Evolutionary conservation across 1,140 invertebrate genomes (phyloP), one percentile per base, ranked within the genome.

Genomic region (Ceratoteleas bidentatus): DNA sequence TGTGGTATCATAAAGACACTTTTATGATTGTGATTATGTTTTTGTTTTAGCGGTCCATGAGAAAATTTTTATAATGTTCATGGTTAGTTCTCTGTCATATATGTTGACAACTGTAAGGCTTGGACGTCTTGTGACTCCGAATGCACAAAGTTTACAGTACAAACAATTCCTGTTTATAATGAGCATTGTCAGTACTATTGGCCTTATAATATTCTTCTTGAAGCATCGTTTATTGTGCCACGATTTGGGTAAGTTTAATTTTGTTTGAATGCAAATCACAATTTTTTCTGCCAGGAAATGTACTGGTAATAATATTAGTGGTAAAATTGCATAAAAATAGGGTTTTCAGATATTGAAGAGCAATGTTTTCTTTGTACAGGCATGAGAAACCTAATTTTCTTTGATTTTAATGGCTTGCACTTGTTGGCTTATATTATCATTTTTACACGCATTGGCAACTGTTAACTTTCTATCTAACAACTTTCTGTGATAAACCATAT

Each of bases 1-100:
- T 24, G 4, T 4, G 24, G 24, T 24, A 24, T n/a, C n/a, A 24
- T 4, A 24, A 24, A 24, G 24, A n/a, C n/a, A n/a, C n/a, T 24
- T 24, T 24, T 24, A 24, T 24, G 1, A 24, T 24, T 2, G 1
- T 24, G 24, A 45, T 45, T n/a, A 45, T 45, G 10, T 45, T 45
- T n/a, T 50, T 6, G 6, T 54, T 95, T 68, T 91, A 98, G 96
- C 96, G 85, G 92, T 97, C 54, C 97, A 98, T 90, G 97, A 98
- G 89, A 97, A 97, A 90, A 95, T 98, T 85, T 98, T 98, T 91
- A 96, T 98, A 83, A 93, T 95, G 64, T 98, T 98, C 89, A 98
- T 98, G 97, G 91, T 97, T 74, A 95, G 95, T 69, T 96, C 96
- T 34, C 90, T 98, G 65, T 93, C 94, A 69, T 96, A 98, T 86